Percentiles rank a stretch among this genome's conserved stretches.
These are phyloP conservation scores for Panzeria rudis DNA, from an alignment of 2,888 invertebrate species.

Conservation along the genomic window DNA sequence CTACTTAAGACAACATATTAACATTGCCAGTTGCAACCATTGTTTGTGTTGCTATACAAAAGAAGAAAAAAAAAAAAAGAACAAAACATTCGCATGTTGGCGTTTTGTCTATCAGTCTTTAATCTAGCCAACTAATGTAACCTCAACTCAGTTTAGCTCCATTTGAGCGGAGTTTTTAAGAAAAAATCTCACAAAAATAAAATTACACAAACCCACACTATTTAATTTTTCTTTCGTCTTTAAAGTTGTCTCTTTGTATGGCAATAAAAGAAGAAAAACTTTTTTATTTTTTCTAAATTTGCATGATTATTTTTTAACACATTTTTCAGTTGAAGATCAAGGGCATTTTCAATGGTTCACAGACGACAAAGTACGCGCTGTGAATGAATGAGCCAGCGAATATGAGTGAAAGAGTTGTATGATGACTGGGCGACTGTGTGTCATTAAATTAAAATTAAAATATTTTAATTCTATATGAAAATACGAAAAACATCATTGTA, in stretches of 20 bases:
- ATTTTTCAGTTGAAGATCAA: constrained; percentile 68
- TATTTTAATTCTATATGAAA: constrained; percentile 28
- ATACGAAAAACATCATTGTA: constrained; percentile 16
- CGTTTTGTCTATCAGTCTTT: constrained; percentile 55
- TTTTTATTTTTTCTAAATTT: constrained; percentile 33
- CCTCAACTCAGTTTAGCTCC: constrained; percentile 22
- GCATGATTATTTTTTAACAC: constrained; percentile 45
- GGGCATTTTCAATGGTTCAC: constrained; percentile 64
- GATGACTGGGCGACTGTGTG: constrained; percentile 47
- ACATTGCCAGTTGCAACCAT: constrained; percentile 25
- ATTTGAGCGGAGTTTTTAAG: constrained; percentile 27
- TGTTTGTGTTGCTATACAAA: constrained; percentile 1
- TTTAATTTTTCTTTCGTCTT: constrained; percentile 11
- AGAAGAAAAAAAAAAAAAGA: neutral
- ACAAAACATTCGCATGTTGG: constrained; percentile 42
- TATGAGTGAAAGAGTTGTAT: neutral
- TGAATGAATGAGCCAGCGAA: neutral
- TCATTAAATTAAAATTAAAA: constrained; percentile 56
- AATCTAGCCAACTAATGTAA: constrained; percentile 56
- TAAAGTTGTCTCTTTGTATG: constrained; percentile 12
- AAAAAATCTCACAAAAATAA: neutral
- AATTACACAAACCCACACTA: constrained; percentile 40
- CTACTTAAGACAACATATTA: constrained; percentile 21
- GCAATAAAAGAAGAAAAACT: constrained; percentile 23
- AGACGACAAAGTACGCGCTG: constrained; percentile 3